Evolutionary conservation across 1,140 invertebrate species (phyloP).

Genomic region (Drosophila seguyi): DNA sequence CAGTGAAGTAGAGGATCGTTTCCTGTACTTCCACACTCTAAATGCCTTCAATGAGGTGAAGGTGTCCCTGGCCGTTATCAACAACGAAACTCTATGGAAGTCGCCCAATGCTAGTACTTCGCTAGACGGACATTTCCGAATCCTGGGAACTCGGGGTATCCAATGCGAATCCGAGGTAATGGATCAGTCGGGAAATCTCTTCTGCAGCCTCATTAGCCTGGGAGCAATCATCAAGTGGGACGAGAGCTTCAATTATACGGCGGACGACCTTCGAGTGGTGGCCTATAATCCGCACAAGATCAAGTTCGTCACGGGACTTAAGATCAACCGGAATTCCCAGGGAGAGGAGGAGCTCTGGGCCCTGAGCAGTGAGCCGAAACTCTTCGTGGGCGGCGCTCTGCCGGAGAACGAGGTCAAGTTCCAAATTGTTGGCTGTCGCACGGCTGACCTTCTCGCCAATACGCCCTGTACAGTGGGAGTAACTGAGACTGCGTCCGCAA

Average conservation of each 20-base stretch:
- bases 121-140: constrained; percentile 30
- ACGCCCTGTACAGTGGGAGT: constrained; percentile 69
- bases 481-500: not conserved
- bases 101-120: not conserved
- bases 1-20: constrained; percentile 83
- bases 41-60: constrained; percentile 90
- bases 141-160: constrained; percentile 68
- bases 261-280: constrained; percentile 71
- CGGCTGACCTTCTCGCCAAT: constrained; percentile 71
- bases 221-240: constrained; percentile 64
- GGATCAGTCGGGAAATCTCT: constrained; percentile 87
- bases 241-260: constrained; percentile 61
- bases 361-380: constrained; percentile 89
- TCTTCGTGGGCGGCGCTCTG: constrained; percentile 85
- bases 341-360: constrained; percentile 84
- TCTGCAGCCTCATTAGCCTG: constrained; percentile 74
- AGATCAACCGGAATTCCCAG: constrained; percentile 87
- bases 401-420: constrained; percentile 88
- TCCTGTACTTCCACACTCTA: constrained; percentile 91
- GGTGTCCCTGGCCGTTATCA: constrained; percentile 88
- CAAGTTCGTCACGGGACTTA: constrained; percentile 90
- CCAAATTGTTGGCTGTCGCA: constrained; percentile 86
- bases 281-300: constrained; percentile 86
- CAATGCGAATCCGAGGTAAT: constrained; percentile 87
- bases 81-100: constrained; percentile 86